Evolutionary conservation across 2,888 invertebrate genomes (phyloP).

Genomic region (Clanis bilineata): DNA sequence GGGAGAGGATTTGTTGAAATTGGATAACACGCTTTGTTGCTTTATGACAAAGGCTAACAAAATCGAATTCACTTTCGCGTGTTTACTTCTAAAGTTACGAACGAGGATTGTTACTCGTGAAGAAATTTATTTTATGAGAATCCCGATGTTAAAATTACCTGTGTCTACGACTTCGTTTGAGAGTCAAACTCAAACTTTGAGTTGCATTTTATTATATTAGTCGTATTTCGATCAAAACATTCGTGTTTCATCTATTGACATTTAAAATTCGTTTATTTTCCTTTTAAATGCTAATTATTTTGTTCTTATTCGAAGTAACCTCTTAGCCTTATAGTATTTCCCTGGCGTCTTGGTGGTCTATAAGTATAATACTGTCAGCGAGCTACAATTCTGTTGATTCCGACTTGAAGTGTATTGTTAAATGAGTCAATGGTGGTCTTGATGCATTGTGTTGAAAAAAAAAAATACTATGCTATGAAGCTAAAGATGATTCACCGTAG

Average conservation of each 20-base stretch:
- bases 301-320: neutral
- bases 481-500: too few species aligned
- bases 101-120: conserved; percentile 18
- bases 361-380: too few species aligned
- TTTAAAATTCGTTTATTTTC: neutral
- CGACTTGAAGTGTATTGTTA: too few species aligned
- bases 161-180: neutral
- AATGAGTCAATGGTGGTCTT: too few species aligned
- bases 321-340: neutral
- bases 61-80: conserved; percentile 38
- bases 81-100: conserved; percentile 20
- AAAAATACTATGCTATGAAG: too few species aligned
- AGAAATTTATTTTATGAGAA: conserved; percentile 9
- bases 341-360: neutral
- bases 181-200: too few species aligned
- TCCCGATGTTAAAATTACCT: conserved; percentile 1
- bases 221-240: neutral
- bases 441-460: too few species aligned
- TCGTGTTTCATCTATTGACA: neutral
- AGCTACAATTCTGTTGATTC: too few species aligned
- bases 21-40: conserved; percentile 58
- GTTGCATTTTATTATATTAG: neutral
- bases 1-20: conserved; percentile 53
- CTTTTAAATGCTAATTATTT: neutral
- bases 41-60: conserved; percentile 46